Evolutionary conservation across 1,140 invertebrate species (phyloP).

Genomic region (Drosophila insularis): DNA sequence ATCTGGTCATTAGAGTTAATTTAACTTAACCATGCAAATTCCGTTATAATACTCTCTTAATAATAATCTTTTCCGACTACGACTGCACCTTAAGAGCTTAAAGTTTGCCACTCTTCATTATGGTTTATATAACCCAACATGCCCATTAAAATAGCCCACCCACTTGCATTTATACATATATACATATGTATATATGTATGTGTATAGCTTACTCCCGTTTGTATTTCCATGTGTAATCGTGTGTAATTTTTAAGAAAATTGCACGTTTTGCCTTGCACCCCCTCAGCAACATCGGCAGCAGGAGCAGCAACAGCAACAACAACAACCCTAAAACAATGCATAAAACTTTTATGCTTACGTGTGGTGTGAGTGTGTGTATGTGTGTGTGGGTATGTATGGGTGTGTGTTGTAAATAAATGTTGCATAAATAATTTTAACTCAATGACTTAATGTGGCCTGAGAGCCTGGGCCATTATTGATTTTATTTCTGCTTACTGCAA

Average conservation of each 20-base stretch:
- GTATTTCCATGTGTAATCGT: slow-evolving; percentile 76
- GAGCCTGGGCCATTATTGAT: slow-evolving; percentile 63
- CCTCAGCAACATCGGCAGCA: slow-evolving; percentile 32
- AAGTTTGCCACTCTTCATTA: slow-evolving; percentile 29
- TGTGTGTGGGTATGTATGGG: slow-evolving; percentile 34
- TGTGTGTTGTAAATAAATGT: slow-evolving; percentile 76
- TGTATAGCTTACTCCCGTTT: slow-evolving; percentile 18
- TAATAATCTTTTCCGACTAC: neutral
- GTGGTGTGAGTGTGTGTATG: slow-evolving; percentile 21
- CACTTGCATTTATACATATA: neutral
- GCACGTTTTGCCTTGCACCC: slow-evolving; percentile 51
- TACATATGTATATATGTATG: neutral
- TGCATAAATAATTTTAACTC: slow-evolving; percentile 78
- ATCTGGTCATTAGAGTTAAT: neutral
- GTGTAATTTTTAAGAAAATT: slow-evolving; percentile 81
- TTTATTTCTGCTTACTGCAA: slow-evolving; percentile 46
- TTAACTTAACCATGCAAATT: slow-evolving; percentile 5
- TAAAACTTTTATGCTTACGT: slow-evolving; percentile 54
- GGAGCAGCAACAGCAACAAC: slow-evolving; percentile 38
- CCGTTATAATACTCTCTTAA: slow-evolving; percentile 16
- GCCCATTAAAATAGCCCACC: neutral
- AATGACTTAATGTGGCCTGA: slow-evolving; percentile 71
- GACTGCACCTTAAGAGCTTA: slow-evolving; percentile 15
- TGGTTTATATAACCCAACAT: slow-evolving; percentile 12
- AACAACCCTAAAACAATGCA: slow-evolving; percentile 76